These are phyloP conservation scores for Halcyon smyrnensis DNA, from an alignment of 2,797 vertebrate species.

Conservation along the genomic window DNA sequence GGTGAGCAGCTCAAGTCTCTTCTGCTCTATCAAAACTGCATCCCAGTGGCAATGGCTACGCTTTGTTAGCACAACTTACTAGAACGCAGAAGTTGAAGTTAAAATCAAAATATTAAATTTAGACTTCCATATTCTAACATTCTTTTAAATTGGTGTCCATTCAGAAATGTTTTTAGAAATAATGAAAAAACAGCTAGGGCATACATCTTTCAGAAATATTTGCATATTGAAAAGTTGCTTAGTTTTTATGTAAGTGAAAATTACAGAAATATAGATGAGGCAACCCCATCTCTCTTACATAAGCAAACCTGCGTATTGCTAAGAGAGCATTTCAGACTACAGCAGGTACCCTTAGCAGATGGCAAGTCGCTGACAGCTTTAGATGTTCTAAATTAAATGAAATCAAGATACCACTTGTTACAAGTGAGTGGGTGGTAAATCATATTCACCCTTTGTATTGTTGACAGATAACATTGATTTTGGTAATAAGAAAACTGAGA, in stretches of 20 bases:
- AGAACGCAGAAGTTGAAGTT: neutral
- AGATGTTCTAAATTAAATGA: conserved; percentile 43
- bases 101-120: neutral
- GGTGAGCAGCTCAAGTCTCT: neutral
- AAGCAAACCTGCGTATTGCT: accelerated
- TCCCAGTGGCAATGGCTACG: neutral
- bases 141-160: neutral
- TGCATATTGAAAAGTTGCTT: neutral
- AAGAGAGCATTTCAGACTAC: neutral
- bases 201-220: neutral
- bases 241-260: neutral
- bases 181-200: neutral
- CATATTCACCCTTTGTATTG: conserved; percentile 12
- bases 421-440: conserved; percentile 59
- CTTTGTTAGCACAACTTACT: neutral
- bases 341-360: conserved; percentile 58
- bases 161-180: neutral
- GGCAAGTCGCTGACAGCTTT: conserved; percentile 24
- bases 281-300: neutral
- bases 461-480: conserved; percentile 54
- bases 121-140: neutral
- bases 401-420: conserved; percentile 52
- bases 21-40: neutral
- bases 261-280: neutral
- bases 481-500: conserved; percentile 2